Percentiles rank a stretch among this genome's conserved stretches.
These are phyloP conservation scores for Trissoscelio sp. DNA, from an alignment of 2,888 invertebrate genomes.

Conservation along the genomic window DNA sequence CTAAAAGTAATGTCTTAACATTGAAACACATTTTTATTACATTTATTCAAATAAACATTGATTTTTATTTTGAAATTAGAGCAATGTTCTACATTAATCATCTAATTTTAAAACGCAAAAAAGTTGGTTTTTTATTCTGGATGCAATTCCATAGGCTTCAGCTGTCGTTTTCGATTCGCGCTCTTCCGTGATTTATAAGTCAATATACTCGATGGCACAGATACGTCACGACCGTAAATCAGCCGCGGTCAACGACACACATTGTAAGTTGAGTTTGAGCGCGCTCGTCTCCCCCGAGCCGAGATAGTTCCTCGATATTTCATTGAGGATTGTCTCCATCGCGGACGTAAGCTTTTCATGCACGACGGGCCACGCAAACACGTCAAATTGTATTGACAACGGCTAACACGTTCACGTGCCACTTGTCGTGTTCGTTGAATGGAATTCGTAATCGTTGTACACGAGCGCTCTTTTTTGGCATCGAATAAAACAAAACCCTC, in stretches of 20 bases:
- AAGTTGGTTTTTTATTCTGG: neutral
- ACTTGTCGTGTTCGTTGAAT: neutral
- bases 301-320: constrained; percentile 31
- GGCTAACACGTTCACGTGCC: neutral
- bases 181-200: constrained; percentile 54
- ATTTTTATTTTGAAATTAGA: too few species aligned
- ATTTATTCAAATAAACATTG: too few species aligned
- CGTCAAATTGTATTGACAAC: constrained; percentile 8
- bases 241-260: constrained; percentile 59
- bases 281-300: constrained; percentile 11
- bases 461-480: neutral
- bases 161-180: constrained; percentile 38
- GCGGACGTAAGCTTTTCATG: constrained; percentile 16
- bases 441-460: neutral
- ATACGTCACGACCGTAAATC: constrained; percentile 54
- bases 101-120: too few species aligned
- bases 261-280: constrained; percentile 23
- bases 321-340: constrained; percentile 34
- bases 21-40: too few species aligned
- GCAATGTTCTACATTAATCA: too few species aligned
- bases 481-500: too few species aligned
- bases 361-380: neutral
- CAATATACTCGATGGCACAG: constrained; percentile 54
- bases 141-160: constrained; percentile 29
- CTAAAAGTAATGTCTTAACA: too few species aligned